Evolutionary conservation across 2,888 invertebrate genomes (phyloP).

Genomic region (Sepiola atlantica): DNA sequence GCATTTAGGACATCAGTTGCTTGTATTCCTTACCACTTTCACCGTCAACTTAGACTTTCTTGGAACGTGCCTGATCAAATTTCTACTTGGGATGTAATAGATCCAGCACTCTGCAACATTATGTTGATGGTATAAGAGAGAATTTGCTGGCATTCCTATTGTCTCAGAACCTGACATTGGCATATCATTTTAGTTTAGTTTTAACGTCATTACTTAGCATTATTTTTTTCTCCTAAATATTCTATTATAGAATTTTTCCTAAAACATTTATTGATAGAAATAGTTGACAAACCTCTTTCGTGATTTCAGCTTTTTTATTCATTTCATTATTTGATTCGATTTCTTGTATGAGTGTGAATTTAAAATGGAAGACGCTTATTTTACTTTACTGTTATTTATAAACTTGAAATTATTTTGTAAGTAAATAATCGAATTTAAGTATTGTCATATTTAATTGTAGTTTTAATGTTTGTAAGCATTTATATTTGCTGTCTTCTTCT

Average conservation of each 20-base stretch:
- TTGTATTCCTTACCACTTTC: neutral
- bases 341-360: no score
- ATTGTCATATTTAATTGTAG: no score
- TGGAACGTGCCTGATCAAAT: neutral
- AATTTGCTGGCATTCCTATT: neutral
- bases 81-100: neutral
- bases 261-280: neutral
- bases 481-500: no score
- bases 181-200: neutral
- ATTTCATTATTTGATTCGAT: no score
- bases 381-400: no score
- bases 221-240: neutral
- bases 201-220: neutral
- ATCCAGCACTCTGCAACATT: neutral
- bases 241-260: neutral
- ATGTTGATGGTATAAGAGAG: neutral
- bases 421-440: no score
- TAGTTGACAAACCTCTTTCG: no score
- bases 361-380: no score
- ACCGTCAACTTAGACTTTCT: neutral
- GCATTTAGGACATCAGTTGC: neutral
- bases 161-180: neutral
- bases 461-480: no score
- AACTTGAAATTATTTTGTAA: no score
- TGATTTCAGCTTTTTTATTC: no score